Percentiles rank a stretch among this genome's conserved stretches.
phyloP scores from a whole-genome alignment of 2,888 invertebrate genomes.

The Conomelus anceps region DNA sequence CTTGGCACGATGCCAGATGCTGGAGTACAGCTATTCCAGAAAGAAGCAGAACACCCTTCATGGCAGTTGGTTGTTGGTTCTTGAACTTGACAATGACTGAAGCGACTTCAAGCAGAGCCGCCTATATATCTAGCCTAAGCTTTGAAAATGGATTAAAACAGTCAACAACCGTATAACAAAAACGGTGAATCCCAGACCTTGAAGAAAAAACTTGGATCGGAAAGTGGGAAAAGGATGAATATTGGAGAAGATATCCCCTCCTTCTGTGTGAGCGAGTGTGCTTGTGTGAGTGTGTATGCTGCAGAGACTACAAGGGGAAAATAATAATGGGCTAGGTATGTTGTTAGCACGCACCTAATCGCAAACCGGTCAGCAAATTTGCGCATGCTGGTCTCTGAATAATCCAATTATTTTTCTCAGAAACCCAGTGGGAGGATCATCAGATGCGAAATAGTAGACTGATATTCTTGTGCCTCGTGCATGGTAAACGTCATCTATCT shows the following conservation, averaged over 20 bases:
- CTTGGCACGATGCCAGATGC: background rate
- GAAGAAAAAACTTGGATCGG: background rate
- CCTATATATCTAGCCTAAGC: background rate
- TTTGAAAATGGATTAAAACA: background rate
- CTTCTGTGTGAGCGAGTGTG: background rate
- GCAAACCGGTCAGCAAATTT: background rate
- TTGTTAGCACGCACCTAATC: background rate
- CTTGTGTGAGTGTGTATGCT: background rate
- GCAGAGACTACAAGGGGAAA: background rate
- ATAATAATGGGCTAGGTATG: background rate
- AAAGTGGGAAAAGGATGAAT: background rate
- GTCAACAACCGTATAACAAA: background rate
- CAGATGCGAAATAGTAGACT: background rate
- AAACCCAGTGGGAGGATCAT: background rate
- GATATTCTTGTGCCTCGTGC: background rate
- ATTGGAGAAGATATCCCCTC: background rate
- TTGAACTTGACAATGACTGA: background rate
- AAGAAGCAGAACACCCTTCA: background rate
- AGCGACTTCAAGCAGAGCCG: background rate
- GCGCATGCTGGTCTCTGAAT: background rate
- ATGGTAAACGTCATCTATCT: background rate
- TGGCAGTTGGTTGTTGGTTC: background rate
- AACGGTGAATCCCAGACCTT: constrained; percentile 11
- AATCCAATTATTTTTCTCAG: background rate
- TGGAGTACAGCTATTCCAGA: background rate